Evolutionary conservation across 2,113 vertebrate species (phyloP).

Genomic region (Dipodomys merriami): DNA sequence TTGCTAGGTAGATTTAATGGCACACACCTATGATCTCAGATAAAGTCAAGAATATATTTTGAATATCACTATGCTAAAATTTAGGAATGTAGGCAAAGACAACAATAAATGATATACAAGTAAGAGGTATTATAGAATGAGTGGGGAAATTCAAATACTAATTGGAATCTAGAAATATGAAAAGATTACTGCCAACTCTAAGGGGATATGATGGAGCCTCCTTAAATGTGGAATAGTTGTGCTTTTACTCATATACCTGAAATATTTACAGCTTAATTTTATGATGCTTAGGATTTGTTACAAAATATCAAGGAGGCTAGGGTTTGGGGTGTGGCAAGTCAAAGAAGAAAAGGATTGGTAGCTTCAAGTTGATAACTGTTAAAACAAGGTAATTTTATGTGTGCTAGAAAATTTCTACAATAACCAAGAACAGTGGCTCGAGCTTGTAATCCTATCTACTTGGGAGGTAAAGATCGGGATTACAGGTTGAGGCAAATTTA

Average conservation of each 20-base stretch:
- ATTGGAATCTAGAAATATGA: not conserved
- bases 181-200: not conserved
- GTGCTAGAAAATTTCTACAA: not conserved
- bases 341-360: not conserved
- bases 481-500: too few relatives aligned
- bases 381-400: not conserved
- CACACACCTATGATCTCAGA: not conserved
- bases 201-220: not conserved
- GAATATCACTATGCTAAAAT: not conserved
- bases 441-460: too few relatives aligned
- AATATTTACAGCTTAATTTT: not conserved
- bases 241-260: not conserved
- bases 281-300: not conserved
- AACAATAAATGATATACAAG: not conserved
- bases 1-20: not conserved
- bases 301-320: not conserved
- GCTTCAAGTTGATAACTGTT: not conserved
- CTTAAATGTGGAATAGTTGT: not conserved
- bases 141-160: too few relatives aligned
- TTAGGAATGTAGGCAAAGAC: conserved; percentile 19
- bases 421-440: not conserved
- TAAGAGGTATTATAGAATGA: not conserved
- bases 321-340: not conserved
- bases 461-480: too few relatives aligned
- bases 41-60: not conserved